Conservation (phyloP, 1,140 invertebrate genomes). For the Neodiprion virginianus region DNA sequence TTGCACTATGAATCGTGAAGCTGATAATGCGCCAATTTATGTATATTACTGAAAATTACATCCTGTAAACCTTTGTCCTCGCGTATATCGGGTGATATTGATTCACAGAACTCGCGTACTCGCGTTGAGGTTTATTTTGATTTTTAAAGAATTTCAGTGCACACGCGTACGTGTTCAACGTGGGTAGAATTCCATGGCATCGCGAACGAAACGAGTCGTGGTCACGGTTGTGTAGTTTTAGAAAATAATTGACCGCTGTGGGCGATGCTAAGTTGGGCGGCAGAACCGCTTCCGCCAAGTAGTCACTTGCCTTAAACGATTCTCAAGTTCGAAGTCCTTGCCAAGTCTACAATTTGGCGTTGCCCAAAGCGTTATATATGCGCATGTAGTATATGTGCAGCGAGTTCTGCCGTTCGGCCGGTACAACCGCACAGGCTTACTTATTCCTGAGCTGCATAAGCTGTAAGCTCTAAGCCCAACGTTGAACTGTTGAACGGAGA, state of each 20-base stretch:
- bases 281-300: neutral
- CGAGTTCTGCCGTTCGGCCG: neutral
- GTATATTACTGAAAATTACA: neutral
- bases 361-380: slow-evolving; percentile 7
- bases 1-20: neutral
- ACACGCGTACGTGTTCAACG: neutral
- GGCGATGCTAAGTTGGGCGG: neutral
- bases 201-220: neutral
- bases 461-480: neutral
- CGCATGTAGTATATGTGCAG: neutral
- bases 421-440: slow-evolving; percentile 1
- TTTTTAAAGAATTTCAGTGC: neutral
- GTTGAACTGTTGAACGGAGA: neutral
- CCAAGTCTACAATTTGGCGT: neutral
- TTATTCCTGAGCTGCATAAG: neutral
- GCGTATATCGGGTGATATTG: neutral
- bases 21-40: neutral
- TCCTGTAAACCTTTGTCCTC: neutral
- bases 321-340: slow-evolving; percentile 1
- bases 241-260: slow-evolving; percentile 4
- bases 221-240: neutral
- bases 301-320: slow-evolving; percentile 1
- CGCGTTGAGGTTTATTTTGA: too few relatives aligned
- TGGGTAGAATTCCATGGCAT: neutral
- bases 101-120: too few relatives aligned